phyloP scores from a whole-genome alignment of 2,113 vertebrate genomes.

The Clupea harengus region DNA sequence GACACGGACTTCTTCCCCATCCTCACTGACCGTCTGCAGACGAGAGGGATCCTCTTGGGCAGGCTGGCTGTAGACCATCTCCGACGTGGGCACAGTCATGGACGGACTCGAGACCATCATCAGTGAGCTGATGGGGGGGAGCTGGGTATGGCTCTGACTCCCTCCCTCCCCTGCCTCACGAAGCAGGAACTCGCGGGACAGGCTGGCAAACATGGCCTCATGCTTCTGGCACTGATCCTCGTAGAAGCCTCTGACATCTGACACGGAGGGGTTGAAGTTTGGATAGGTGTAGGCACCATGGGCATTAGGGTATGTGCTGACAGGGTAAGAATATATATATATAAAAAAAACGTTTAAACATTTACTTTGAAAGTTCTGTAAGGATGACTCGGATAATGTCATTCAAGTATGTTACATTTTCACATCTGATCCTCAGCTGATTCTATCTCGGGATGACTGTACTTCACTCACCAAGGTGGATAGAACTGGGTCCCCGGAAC shows the following conservation, averaged over 20 bases:
- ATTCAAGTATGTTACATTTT: neutral
- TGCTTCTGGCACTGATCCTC: conserved; percentile 66
- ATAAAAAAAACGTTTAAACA: neutral
- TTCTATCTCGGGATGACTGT: neutral
- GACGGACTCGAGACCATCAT: conserved; percentile 55
- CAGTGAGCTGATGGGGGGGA: conserved; percentile 51
- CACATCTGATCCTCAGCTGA: neutral
- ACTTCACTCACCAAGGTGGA: conserved; percentile 70
- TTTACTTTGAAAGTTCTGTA: neutral
- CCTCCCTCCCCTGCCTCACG: conserved; percentile 55
- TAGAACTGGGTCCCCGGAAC: conserved; percentile 70
- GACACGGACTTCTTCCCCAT: conserved; percentile 70
- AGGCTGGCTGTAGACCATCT: conserved; percentile 29
- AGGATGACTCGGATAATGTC: neutral
- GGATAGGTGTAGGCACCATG: conserved; percentile 55
- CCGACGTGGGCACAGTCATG: conserved; percentile 55
- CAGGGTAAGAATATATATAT: conserved; percentile 58
- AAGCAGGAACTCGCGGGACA: conserved; percentile 60
- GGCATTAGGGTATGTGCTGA: conserved; percentile 39
- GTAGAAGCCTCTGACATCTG: conserved; percentile 62
- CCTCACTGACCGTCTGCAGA: conserved; percentile 67
- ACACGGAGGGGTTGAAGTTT: conserved; percentile 62
- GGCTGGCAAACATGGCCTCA: conserved; percentile 60
- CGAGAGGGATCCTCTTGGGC: conserved; percentile 63
- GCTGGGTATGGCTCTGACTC: conserved; percentile 46